A percentile compares a stretch with the other conserved stretches of the same genome.
Conservation (phyloP, 2,797 vertebrate genomes). For the Cynopterus sphinx region DNA sequence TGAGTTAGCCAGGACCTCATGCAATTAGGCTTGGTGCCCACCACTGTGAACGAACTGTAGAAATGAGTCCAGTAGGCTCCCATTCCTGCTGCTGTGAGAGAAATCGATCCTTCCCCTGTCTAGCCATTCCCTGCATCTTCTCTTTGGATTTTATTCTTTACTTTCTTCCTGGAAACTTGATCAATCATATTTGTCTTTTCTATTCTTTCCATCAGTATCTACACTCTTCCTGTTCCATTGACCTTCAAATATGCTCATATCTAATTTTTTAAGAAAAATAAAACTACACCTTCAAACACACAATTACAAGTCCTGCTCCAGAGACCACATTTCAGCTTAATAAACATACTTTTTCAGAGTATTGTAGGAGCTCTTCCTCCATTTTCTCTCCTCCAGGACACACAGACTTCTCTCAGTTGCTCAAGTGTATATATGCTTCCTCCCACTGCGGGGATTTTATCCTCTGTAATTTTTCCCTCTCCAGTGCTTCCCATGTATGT, state of each 20-base stretch:
- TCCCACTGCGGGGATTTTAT: not conserved
- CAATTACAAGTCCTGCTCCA: not conserved
- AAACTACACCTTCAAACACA: not conserved
- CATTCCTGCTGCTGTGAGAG: not conserved
- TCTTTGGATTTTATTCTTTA: not conserved
- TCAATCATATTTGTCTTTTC: not conserved
- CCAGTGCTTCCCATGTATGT: not conserved
- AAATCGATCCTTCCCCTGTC: not conserved
- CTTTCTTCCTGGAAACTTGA: not conserved
- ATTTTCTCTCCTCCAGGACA: not conserved
- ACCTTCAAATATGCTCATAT: not conserved
- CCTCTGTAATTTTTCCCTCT: not conserved
- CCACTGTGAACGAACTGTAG: not conserved
- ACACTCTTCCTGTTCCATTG: not conserved
- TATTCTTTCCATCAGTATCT: not conserved
- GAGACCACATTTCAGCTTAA: not conserved
- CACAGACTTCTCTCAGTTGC: not conserved
- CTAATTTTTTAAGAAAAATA: not conserved
- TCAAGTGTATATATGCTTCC: not conserved
- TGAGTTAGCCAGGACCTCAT: not conserved
- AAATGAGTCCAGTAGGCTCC: not conserved
- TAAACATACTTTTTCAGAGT: not conserved
- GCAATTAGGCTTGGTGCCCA: not conserved
- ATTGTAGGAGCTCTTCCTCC: not conserved
- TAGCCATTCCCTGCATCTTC: not conserved